A percentile compares a stretch with the other conserved stretches of the same genome.
phyloP scores from a whole-genome alignment of 2,888 invertebrate species.

The Acanthosoma haemorrhoidale region DNA sequence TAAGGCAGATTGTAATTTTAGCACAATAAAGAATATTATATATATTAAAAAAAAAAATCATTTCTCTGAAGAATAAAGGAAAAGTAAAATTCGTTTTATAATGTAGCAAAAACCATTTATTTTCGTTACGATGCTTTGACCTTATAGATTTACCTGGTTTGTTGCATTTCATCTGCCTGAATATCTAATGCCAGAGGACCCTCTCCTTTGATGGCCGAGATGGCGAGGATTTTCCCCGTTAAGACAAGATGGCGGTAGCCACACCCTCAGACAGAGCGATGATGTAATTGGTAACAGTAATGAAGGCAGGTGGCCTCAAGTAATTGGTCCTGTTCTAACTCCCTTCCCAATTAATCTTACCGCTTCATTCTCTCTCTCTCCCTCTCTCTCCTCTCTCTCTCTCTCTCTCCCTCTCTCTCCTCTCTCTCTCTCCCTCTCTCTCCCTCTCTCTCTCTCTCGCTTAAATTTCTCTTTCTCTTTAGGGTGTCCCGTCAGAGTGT shows the following conservation, averaged over 20 bases:
- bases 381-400: background rate
- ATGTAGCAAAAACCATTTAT: too few relatives aligned
- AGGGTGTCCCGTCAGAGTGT: too few relatives aligned
- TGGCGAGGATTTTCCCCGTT: background rate
- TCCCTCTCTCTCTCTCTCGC: too few relatives aligned
- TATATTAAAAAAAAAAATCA: too few relatives aligned
- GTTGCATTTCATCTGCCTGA: too few relatives aligned
- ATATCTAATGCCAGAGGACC: background rate
- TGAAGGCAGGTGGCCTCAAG: constrained; percentile 21
- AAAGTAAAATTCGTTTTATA: too few relatives aligned
- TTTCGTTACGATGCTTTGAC: too few relatives aligned
- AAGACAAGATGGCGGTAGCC: constrained; percentile 10
- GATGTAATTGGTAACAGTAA: constrained; percentile 8
- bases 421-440: background rate
- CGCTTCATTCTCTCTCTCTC: background rate
- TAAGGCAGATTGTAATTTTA: too few relatives aligned
- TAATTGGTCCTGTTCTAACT: constrained; percentile 23
- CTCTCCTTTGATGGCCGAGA: too few relatives aligned
- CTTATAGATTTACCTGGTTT: too few relatives aligned
- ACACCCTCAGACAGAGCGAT: constrained; percentile 14
- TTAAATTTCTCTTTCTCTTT: background rate
- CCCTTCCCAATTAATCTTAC: constrained; percentile 33
- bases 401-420: background rate
- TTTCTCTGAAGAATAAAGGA: too few relatives aligned
- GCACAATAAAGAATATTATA: too few relatives aligned